Conservation (phyloP, 2,113 vertebrate genomes). For the Panthera leo region DNA sequence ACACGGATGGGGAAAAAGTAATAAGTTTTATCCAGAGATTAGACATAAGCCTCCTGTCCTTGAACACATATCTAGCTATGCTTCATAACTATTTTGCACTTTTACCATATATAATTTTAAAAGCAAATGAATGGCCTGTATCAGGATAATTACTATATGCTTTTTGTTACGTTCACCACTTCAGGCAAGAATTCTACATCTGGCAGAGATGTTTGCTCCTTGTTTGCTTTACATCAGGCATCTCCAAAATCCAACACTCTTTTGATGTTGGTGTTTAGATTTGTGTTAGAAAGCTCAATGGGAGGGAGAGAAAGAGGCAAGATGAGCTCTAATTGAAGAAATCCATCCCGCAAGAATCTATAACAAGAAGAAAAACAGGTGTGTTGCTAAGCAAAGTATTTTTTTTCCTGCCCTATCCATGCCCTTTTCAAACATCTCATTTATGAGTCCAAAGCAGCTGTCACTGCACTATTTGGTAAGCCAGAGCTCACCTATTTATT, state of each 20-base stretch:
- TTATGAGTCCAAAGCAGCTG: conserved; percentile 50
- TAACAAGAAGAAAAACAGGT: conserved; percentile 54
- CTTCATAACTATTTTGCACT: neutral
- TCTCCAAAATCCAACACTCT: neutral
- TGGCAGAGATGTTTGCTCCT: neutral
- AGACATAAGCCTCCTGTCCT: neutral
- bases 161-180: neutral
- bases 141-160: neutral
- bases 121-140: neutral
- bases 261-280: conserved; percentile 6
- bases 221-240: neutral
- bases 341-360: conserved; percentile 32
- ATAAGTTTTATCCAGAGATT: neutral
- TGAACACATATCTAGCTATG: neutral
- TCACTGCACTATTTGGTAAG: neutral
- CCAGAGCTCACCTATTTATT: neutral
- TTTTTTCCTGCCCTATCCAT: conserved; percentile 8
- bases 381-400: conserved; percentile 50
- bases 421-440: conserved; percentile 61
- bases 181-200: neutral
- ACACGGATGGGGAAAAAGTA: neutral
- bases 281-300: neutral
- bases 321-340: neutral
- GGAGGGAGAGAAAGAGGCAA: neutral
- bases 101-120: conserved; percentile 10